phyloP scores from a whole-genome alignment of 2,113 vertebrate genomes.

The Myotis davidii region DNA sequence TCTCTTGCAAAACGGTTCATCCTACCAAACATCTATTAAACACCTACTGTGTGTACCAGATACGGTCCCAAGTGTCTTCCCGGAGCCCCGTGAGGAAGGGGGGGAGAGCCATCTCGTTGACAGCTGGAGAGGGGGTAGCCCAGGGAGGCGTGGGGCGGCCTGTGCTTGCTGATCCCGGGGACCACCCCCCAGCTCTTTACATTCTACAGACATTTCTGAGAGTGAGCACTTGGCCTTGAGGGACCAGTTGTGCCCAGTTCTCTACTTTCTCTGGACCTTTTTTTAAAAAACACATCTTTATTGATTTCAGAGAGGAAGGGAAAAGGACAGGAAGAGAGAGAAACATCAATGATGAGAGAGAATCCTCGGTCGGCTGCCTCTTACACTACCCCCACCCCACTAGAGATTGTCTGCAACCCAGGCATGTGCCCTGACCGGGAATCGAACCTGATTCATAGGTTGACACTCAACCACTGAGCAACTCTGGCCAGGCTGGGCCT shows the following conservation, averaged over 20 bases:
- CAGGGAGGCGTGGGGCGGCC: not conserved
- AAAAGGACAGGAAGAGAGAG: no score
- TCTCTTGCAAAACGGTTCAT: not conserved
- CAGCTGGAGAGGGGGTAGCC: not conserved
- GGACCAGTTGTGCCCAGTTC: not conserved
- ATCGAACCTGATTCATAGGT: no score
- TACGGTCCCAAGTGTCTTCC: not conserved
- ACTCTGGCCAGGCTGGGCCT: no score
- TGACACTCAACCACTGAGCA: no score
- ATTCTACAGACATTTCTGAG: not conserved
- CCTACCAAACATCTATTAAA: not conserved
- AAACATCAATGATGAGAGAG: no score
- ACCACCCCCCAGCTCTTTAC: not conserved
- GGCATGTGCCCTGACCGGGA: no score
- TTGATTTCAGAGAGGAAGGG: no score
- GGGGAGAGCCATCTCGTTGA: no score
- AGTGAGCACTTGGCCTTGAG: not conserved
- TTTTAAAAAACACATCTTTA: no score
- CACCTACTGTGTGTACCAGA: not conserved
- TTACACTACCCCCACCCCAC: no score
- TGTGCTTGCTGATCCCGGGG: accelerated
- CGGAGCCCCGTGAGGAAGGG: not conserved
- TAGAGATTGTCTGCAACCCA: no score
- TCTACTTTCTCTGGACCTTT: not conserved
- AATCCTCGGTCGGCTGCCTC: no score